phyloP scores from a whole-genome alignment of 2,888 invertebrate genomes.

The Chalcis sispes region DNA sequence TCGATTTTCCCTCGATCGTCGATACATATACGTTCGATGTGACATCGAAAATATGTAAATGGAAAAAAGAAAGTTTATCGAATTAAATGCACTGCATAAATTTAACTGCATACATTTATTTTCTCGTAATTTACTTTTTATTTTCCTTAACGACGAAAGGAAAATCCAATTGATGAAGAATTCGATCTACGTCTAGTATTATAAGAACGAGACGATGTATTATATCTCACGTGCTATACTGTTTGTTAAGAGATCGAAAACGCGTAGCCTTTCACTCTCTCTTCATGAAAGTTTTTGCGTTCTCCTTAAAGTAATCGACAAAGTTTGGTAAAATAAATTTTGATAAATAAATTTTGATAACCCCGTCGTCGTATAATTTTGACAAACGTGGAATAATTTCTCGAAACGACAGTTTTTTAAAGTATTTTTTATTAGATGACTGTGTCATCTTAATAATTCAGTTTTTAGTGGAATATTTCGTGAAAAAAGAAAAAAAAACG shows the following conservation, averaged over 20 bases:
- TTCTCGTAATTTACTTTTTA: slow-evolving; percentile 1
- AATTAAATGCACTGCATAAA: too few species aligned
- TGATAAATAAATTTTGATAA: too few species aligned
- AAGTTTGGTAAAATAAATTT: too few species aligned
- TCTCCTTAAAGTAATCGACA: too few species aligned
- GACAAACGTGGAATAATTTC: too few species aligned
- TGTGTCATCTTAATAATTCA: too few species aligned
- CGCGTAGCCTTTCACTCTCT: background rate
- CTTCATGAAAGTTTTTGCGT: background rate
- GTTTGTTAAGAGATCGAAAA: slow-evolving; percentile 24
- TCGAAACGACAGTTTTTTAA: too few species aligned
- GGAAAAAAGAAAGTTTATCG: background rate
- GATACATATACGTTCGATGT: background rate
- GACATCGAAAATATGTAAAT: background rate
- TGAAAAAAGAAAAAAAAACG: too few species aligned
- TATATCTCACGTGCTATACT: slow-evolving; percentile 2
- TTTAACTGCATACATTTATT: background rate
- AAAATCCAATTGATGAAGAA: slow-evolving; percentile 8
- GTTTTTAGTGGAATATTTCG: too few species aligned
- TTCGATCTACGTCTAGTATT: background rate
- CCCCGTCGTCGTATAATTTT: too few species aligned
- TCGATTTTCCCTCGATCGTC: background rate
- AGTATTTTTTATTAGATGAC: too few species aligned
- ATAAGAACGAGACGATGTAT: slow-evolving; percentile 14
- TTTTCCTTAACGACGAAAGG: background rate